These are phyloP conservation scores for Drosophila greeni DNA, from an alignment of 2,888 invertebrate species.

Conservation along the genomic window DNA sequence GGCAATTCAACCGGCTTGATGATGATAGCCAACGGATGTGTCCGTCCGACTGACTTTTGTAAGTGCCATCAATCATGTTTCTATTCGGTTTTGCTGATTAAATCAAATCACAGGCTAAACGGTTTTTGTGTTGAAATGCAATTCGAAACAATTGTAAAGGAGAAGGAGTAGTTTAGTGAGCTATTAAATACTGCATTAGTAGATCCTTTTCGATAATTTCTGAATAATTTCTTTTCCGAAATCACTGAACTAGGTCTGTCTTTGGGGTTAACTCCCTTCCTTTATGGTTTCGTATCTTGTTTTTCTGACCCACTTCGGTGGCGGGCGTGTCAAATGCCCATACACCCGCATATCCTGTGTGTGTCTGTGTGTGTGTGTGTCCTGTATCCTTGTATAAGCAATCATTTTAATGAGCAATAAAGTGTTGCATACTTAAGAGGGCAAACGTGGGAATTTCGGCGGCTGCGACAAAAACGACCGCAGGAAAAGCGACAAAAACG, in stretches of 20 bases:
- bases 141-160: conserved; percentile 25
- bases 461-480: conserved; percentile 33
- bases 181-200: neutral
- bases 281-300: too few species aligned
- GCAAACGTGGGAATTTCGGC: conserved; percentile 47
- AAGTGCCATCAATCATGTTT: conserved; percentile 33
- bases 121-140: conserved; percentile 20
- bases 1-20: conserved; percentile 15
- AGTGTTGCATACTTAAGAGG: conserved; percentile 64
- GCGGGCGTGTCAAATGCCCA: conserved; percentile 30
- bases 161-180: neutral
- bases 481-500: conserved; percentile 11
- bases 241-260: too few species aligned
- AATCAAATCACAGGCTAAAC: conserved; percentile 23
- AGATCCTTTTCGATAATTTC: conserved; percentile 2
- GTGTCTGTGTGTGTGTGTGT: neutral
- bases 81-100: conserved; percentile 17
- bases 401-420: conserved; percentile 64
- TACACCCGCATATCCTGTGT: conserved; percentile 12
- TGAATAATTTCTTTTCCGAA: too few species aligned
- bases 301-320: conserved; percentile 22
- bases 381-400: conserved; percentile 35
- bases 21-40: conserved; percentile 24
- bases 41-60: conserved; percentile 10
- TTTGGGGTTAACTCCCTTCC: too few species aligned